Percentiles rank a stretch among this genome's conserved stretches.
These are phyloP conservation scores for Apeltes quadracus DNA, from an alignment of 2,113 vertebrate genomes.

Conservation along the genomic window DNA sequence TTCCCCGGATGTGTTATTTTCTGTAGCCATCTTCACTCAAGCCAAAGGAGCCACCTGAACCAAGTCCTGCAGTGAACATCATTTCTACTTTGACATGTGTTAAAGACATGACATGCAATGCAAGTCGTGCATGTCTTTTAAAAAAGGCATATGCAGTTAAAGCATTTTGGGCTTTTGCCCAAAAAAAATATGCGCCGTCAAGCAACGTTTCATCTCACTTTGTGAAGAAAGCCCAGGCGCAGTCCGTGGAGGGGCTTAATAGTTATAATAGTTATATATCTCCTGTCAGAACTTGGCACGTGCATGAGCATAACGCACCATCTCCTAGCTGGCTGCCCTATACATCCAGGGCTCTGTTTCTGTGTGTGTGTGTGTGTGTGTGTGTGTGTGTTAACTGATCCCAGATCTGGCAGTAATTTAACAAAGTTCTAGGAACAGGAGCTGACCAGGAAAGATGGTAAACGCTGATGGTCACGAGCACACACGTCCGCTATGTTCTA, in stretches of 20 bases:
- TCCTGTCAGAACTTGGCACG: conserved; percentile 52
- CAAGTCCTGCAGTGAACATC: conserved; percentile 4
- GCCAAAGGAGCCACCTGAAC: conserved; percentile 25
- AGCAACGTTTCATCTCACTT: conserved; percentile 26
- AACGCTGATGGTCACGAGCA: conserved; percentile 3
- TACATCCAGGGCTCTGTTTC: conserved; percentile 8
- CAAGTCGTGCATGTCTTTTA: conserved; percentile 8
- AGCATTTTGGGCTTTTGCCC: not conserved
- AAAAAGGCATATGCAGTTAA: not conserved
- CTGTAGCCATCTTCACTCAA: conserved; percentile 2
- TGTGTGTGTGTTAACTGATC: conserved; percentile 33
- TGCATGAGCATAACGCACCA: conserved; percentile 45
- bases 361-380: conserved; percentile 27
- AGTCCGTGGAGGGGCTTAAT: conserved; percentile 18
- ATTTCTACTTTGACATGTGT: not conserved
- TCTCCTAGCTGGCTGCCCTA: conserved; percentile 15
- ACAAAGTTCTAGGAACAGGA: conserved; percentile 17
- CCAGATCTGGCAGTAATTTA: conserved; percentile 59
- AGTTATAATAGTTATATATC: conserved; percentile 30
- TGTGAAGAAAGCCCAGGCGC: conserved; percentile 23
- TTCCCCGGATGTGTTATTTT: conserved; percentile 29
- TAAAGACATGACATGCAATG: conserved; percentile 3
- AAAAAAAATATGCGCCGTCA: conserved; percentile 8
- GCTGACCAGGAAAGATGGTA: conserved; percentile 28
- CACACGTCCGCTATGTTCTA: not conserved